A percentile compares a stretch with the other conserved stretches of the same genome.
Conservation (phyloP, 2,797 vertebrate species). For the Peromyscus attwateri region DNA sequence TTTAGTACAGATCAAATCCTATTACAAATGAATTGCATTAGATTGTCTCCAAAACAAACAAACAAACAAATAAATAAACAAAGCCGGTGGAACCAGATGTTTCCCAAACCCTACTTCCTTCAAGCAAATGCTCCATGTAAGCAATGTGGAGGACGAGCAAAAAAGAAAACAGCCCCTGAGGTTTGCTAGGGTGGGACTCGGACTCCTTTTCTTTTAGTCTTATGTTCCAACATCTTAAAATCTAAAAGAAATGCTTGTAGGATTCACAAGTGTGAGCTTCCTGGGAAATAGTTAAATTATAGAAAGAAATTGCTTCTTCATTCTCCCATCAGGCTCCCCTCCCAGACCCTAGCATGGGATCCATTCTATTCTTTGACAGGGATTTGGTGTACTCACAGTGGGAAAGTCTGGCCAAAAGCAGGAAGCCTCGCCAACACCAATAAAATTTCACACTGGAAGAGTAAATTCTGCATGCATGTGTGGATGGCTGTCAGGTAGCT, state of each 20-base stretch:
- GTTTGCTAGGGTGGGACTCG: slow-evolving; percentile 51
- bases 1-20: slow-evolving; percentile 78
- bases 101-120: slow-evolving; percentile 75
- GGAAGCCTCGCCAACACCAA: background rate
- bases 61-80: background rate
- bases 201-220: slow-evolving; percentile 68
- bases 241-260: slow-evolving; percentile 49
- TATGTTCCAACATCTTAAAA: slow-evolving; percentile 67
- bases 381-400: background rate
- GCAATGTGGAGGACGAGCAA: background rate
- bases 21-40: slow-evolving; percentile 78
- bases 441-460: background rate
- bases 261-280: slow-evolving; percentile 26
- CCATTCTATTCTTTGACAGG: background rate
- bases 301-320: slow-evolving; percentile 52
- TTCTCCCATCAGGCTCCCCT: background rate
- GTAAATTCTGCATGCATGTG: background rate
- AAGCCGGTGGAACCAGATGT: slow-evolving; percentile 74
- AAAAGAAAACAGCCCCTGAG: slow-evolving; percentile 60
- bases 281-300: slow-evolving; percentile 50
- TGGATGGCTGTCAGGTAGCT: background rate
- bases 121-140: slow-evolving; percentile 71
- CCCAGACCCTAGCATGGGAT: background rate
- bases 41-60: slow-evolving; percentile 56
- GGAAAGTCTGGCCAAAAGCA: background rate